Evolutionary conservation across 2,797 vertebrate genomes (phyloP).

Genomic region (Meriones psammophilus): DNA sequence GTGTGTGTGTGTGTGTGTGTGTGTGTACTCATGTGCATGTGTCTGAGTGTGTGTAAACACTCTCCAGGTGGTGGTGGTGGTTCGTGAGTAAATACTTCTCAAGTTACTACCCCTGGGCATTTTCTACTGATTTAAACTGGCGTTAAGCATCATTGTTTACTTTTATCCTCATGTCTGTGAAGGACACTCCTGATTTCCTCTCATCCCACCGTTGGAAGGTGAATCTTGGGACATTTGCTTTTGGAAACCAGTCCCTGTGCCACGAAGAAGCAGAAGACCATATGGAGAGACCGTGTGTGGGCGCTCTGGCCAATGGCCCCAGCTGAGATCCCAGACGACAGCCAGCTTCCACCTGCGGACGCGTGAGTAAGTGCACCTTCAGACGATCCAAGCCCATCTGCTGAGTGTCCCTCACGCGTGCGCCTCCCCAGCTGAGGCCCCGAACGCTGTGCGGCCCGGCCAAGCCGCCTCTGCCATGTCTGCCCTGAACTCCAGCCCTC

Average conservation of each 20-base stretch:
- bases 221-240: slow-evolving; percentile 22
- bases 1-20: background rate
- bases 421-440: slow-evolving; percentile 3
- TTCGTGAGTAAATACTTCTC: slow-evolving; percentile 18
- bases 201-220: background rate
- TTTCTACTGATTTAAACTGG: slow-evolving; percentile 20
- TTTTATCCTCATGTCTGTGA: background rate
- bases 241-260: background rate
- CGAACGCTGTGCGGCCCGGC: background rate
- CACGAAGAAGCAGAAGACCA: background rate
- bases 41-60: background rate
- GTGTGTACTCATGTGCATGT: too few relatives aligned
- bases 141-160: background rate
- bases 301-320: slow-evolving; percentile 8
- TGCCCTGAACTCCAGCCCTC: background rate
- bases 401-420: background rate
- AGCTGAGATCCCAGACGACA: background rate
- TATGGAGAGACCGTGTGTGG: background rate
- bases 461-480: background rate
- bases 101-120: background rate
- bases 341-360: background rate
- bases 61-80: background rate
- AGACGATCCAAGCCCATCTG: background rate
- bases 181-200: background rate
- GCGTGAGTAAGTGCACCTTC: background rate